A percentile compares a stretch with the other conserved stretches of the same genome.
phyloP scores from a whole-genome alignment of 2,113 vertebrate genomes.

The Notothenia rossii region DNA sequence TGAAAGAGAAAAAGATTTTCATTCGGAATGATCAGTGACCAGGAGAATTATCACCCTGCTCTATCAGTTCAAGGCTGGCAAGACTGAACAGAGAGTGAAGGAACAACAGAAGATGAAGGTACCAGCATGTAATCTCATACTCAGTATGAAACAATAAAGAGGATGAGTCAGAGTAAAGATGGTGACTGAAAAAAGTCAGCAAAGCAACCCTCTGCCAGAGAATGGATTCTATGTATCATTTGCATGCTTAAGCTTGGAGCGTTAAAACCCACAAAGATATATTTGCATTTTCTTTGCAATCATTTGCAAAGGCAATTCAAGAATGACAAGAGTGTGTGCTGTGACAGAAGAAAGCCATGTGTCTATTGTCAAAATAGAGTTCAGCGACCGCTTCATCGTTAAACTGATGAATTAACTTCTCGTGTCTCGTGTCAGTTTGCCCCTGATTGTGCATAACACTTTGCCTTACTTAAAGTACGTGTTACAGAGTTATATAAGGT shows the following conservation, averaged over 20 bases:
- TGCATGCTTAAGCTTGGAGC: constrained; percentile 69
- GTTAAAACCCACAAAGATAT: constrained; percentile 70
- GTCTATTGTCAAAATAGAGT: constrained; percentile 33
- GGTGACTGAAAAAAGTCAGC: constrained; percentile 24
- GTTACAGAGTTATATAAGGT: constrained; percentile 38
- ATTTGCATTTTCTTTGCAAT: constrained; percentile 72
- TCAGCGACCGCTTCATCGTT: constrained; percentile 6
- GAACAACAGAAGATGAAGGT: neutral
- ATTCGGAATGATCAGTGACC: constrained; percentile 6
- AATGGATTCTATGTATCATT: constrained; percentile 65
- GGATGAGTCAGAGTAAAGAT: constrained; percentile 5
- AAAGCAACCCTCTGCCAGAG: constrained; percentile 43
- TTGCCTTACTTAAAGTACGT: constrained; percentile 16
- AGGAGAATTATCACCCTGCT: neutral
- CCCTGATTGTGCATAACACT: constrained; percentile 21
- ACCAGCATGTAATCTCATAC: neutral
- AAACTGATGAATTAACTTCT: constrained; percentile 16
- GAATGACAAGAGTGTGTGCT: constrained; percentile 52
- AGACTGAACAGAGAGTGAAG: neutral
- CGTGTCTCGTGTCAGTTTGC: constrained; percentile 13
- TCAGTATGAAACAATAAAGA: neutral
- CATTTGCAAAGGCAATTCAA: constrained; percentile 76
- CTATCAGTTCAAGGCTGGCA: constrained; percentile 13
- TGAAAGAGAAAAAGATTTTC: neutral
- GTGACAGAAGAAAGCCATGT: constrained; percentile 24